These are phyloP conservation scores for Tenthredo scrophulariae DNA, from an alignment of 2,888 invertebrate species.

Conservation along the genomic window DNA sequence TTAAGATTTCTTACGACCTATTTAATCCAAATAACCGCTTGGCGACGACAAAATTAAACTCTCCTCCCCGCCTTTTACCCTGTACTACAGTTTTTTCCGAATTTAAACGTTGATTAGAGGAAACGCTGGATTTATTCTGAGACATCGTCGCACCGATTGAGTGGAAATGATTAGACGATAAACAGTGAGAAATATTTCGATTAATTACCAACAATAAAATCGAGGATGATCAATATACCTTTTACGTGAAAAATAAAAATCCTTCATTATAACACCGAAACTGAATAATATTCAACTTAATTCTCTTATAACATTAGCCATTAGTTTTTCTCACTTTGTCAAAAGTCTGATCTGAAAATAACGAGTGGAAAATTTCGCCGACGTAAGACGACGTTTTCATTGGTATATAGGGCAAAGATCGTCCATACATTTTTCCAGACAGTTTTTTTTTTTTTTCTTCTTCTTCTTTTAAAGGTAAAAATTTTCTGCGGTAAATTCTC, in stretches of 20 bases:
- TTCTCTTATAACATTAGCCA: no score
- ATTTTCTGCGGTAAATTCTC: not conserved
- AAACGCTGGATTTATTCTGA: not conserved
- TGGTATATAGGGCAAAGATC: no score
- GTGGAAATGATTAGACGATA: conserved; percentile 15
- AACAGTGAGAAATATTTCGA: not conserved
- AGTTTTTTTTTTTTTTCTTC: not conserved
- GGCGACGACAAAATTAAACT: conserved; percentile 44
- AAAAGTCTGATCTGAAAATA: no score
- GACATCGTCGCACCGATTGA: not conserved
- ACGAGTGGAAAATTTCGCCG: no score
- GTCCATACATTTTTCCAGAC: not conserved
- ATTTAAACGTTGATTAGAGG: conserved; percentile 41
- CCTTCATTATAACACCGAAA: not conserved
- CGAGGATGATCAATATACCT: not conserved
- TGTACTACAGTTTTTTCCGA: conserved; percentile 15
- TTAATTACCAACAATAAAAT: not conserved
- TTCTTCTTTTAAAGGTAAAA: not conserved
- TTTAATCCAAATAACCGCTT: conserved; percentile 59
- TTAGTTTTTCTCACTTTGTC: no score
- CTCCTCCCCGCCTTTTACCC: not conserved
- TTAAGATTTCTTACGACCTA: conserved; percentile 64
- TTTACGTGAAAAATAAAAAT: not conserved
- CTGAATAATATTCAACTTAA: not conserved
- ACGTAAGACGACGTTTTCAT: no score